Evolutionary conservation across 2,113 vertebrate species (phyloP).

Genomic region (Pampusana beccarii): DNA sequence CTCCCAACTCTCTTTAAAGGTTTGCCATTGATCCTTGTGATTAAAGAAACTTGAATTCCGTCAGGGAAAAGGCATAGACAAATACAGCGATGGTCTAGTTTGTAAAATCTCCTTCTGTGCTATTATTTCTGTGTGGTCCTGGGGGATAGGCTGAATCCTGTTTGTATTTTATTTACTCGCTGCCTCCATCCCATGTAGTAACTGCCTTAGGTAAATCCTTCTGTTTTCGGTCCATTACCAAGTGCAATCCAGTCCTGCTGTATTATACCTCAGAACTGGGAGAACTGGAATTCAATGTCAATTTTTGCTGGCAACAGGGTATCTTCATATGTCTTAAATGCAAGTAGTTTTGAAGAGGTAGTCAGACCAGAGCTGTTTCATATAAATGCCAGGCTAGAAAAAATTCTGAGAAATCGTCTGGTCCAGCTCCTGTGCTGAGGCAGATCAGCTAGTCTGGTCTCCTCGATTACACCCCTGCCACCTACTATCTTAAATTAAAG

Average conservation of each 20-base stretch:
- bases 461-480: not conserved
- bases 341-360: not conserved
- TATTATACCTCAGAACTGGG: not conserved
- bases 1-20: slow-evolving; percentile 16
- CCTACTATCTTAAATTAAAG: slow-evolving; percentile 47
- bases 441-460: slow-evolving; percentile 13
- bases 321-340: not conserved
- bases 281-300: not conserved
- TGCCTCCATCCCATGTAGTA: slow-evolving; percentile 17
- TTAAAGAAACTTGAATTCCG: not conserved
- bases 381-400: not conserved
- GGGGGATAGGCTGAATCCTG: not conserved
- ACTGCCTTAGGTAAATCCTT: not conserved
- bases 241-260: not conserved
- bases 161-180: not conserved
- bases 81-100: not conserved
- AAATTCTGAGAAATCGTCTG: not conserved
- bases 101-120: not conserved
- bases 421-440: not conserved
- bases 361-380: not conserved
- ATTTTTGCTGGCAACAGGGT: not conserved
- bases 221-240: not conserved
- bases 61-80: not conserved
- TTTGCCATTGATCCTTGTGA: not conserved
- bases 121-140: not conserved